These are phyloP conservation scores for Noctua fimbriata DNA, from an alignment of 2,888 invertebrate genomes.

Conservation along the genomic window DNA sequence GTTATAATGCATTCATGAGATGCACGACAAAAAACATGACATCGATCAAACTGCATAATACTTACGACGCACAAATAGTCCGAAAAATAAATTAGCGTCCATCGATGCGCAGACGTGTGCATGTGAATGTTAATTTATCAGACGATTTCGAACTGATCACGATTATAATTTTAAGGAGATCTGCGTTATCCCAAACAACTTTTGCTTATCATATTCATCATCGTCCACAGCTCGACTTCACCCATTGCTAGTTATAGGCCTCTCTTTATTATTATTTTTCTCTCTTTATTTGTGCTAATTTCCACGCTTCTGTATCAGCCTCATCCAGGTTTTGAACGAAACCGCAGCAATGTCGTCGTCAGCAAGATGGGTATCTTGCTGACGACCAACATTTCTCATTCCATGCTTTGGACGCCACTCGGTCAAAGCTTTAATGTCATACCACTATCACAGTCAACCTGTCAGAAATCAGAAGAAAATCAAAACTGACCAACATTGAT, in stretches of 20 bases:
- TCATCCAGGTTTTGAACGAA: background rate
- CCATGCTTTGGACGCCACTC: background rate
- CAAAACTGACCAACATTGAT: background rate
- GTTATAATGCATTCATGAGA: constrained; percentile 24
- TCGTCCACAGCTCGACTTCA: background rate
- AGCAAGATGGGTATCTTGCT: too few relatives aligned
- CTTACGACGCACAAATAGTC: background rate
- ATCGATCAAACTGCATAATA: constrained; percentile 2
- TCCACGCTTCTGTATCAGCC: background rate
- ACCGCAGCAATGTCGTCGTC: background rate
- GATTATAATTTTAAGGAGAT: constrained; percentile 8
- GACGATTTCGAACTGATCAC: constrained; percentile 23
- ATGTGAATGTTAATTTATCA: constrained; percentile 12
- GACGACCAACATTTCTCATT: background rate
- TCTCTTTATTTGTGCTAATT: too few relatives aligned
- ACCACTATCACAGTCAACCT: background rate
- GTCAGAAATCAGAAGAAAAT: background rate
- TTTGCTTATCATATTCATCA: background rate
- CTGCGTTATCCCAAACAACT: background rate
- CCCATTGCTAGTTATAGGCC: background rate
- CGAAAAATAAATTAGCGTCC: constrained; percentile 15
- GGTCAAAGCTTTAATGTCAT: background rate
- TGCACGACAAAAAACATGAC: constrained; percentile 5
- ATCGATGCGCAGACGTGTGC: constrained; percentile 12
- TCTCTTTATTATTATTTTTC: too few relatives aligned